These are phyloP conservation scores for Iphiclides podalirius DNA, from an alignment of 2,888 invertebrate genomes.

Conservation along the genomic window DNA sequence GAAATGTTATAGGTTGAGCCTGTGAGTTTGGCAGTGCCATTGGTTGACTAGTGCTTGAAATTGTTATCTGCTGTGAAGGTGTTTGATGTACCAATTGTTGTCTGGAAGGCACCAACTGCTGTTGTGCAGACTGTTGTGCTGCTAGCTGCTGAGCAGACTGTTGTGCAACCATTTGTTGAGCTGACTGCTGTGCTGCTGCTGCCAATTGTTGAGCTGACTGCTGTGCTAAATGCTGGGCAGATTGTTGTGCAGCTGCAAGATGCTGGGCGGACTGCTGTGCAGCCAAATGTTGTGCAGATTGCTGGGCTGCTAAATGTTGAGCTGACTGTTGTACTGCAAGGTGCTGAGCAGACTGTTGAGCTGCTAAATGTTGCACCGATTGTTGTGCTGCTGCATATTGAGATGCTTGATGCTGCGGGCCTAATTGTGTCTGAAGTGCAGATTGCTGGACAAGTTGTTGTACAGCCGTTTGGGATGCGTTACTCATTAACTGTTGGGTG, in stretches of 20 bases:
- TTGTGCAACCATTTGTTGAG: conserved; percentile 45
- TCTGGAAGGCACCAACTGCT: conserved; percentile 61
- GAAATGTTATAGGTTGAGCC: conserved; percentile 69
- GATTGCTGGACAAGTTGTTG: conserved; percentile 70
- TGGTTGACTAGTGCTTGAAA: conserved; percentile 72
- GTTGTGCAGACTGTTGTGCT: conserved; percentile 66
- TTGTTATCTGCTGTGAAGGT: conserved; percentile 71
- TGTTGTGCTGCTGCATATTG: conserved; percentile 63
- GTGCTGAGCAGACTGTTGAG: conserved; percentile 51
- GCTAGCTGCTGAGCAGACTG: conserved; percentile 64
- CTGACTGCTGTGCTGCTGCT: conserved; percentile 46
- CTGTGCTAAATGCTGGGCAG: conserved; percentile 55
- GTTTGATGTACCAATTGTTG: conserved; percentile 70
- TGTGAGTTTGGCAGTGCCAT: conserved; percentile 71
- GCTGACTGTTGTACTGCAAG: conserved; percentile 54
- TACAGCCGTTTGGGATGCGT: conserved; percentile 62
- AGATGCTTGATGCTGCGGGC: conserved; percentile 60
- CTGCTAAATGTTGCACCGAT: conserved; percentile 61
- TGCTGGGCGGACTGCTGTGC: conserved; percentile 57
- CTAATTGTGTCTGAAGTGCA: conserved; percentile 60
- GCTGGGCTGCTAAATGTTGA: conserved; percentile 49
- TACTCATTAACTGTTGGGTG: conserved; percentile 64
- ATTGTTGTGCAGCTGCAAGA: conserved; percentile 50
- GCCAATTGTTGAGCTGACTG: conserved; percentile 60
- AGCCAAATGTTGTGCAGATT: conserved; percentile 46